These are phyloP conservation scores for Noctua pronuba DNA, from an alignment of 2,888 invertebrate species.

Conservation along the genomic window DNA sequence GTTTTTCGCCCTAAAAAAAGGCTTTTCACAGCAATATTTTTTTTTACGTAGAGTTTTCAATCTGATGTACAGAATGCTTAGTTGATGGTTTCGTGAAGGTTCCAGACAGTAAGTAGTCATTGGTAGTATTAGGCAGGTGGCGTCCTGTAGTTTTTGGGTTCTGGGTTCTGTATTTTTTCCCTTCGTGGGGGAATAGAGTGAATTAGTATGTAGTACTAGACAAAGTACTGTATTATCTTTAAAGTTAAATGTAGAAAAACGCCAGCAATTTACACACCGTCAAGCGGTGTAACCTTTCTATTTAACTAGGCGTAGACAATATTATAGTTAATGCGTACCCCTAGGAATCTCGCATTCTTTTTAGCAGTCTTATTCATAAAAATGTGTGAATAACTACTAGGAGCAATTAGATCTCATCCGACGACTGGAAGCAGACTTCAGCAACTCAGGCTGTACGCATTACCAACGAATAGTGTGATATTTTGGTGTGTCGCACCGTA, in stretches of 20 bases:
- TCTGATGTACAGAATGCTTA: too few relatives aligned
- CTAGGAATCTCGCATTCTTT: neutral
- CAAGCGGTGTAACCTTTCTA: too few relatives aligned
- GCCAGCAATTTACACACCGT: neutral
- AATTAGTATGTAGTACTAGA: neutral
- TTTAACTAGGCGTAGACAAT: neutral
- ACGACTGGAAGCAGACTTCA: neutral
- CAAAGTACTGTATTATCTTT: neutral
- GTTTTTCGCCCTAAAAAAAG: too few relatives aligned
- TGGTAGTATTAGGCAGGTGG: neutral
- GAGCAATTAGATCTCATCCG: neutral
- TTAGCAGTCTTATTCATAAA: neutral
- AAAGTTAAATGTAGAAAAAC: neutral
- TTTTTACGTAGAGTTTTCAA: too few relatives aligned
- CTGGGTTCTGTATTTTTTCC: neutral
- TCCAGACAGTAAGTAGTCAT: too few relatives aligned
- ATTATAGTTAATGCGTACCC: neutral
- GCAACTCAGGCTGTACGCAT: neutral
- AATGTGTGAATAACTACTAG: neutral
- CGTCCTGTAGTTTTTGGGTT: neutral
- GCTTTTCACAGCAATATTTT: too few relatives aligned
- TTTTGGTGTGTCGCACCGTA: conserved; percentile 34
- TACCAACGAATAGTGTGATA: neutral
- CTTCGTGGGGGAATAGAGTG: rapidly evolving
- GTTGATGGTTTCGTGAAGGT: too few relatives aligned